Base-by-base conservation (phyloP, 2,797 vertebrate species). In the Chaenodraco wilsoni region DNA sequence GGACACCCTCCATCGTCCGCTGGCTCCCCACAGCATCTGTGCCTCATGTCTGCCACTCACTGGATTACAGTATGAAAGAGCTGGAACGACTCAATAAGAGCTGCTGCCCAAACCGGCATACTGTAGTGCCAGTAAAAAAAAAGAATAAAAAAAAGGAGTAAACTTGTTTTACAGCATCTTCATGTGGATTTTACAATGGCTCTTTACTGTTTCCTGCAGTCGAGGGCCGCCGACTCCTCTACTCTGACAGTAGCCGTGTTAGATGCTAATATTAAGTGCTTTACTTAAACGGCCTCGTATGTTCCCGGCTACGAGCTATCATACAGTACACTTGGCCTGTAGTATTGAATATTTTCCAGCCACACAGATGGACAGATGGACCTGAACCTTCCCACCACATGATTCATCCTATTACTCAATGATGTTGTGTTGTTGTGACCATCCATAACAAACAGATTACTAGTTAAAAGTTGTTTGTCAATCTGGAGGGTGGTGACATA, bases 361-460 rank as follows among this genome's bases (percentile, higher is more conserved):
- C 83, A 78, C 85, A 74, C 83, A 72, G 70, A 79, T 83, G 84
- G 81, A 89, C 93, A 93, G 89, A 92, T 91, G 92, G 91, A 91
- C 82, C 78, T 82, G 75, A 90, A 90, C 90, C 88, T 89, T 87
- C 84, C 86, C 90, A 90, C 90, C 85, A 91, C 92, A 90, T 90
- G 90, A 92, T 82, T 94, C 93, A 92, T 92, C 89, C 83, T 89
- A 85, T 91, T 90, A 91, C 87, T 91, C 90, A 88, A 81, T 81
- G 86, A 86, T 84, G 85, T 92, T 83, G 90, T 91, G 90, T 89
- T 92, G 88, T 92, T 92, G 91, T 93, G 89, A 89, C 84, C 91
- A 92, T 92, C 89, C 90, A 90, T 93, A 87, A 87, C 86, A 89
- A 90, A 88, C 89, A 88, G 88, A 91, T 90, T 87, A 87, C 78